A percentile compares a stretch with the other conserved stretches of the same genome.
These are phyloP conservation scores for Andrena bicolor DNA, from an alignment of 2,888 invertebrate genomes.

Conservation along the genomic window DNA sequence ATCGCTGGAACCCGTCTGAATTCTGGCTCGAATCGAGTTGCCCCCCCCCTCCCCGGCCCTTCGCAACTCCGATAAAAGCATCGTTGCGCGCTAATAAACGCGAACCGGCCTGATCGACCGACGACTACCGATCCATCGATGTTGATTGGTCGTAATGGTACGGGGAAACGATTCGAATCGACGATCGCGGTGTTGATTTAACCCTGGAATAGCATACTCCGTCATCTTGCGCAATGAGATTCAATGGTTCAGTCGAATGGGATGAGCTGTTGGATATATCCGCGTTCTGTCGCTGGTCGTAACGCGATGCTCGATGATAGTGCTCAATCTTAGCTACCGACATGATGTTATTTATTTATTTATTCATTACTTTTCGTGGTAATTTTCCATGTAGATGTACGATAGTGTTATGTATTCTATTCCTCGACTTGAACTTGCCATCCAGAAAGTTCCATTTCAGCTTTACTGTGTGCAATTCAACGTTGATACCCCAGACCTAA, in stretches of 20 bases:
- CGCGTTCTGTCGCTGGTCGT: no score
- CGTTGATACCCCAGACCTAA: background rate
- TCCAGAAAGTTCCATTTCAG: no score
- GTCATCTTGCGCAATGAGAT: background rate
- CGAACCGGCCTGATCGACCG: background rate
- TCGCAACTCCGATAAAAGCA: constrained; percentile 24
- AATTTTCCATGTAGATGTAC: no score
- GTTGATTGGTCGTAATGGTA: constrained; percentile 37
- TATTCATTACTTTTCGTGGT: no score
- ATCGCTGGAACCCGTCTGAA: constrained; percentile 25
- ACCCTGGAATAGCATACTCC: background rate
- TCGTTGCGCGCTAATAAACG: constrained; percentile 44
- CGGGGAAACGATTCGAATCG: constrained; percentile 33
- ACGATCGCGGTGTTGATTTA: constrained; percentile 19
- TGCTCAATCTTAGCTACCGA: no score
- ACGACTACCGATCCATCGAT: constrained; percentile 26
- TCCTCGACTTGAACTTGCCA: no score
- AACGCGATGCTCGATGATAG: no score
- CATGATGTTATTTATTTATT: no score
- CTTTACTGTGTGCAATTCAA: no score
- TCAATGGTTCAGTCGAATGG: background rate
- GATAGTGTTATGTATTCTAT: no score
- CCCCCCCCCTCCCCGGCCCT: background rate
- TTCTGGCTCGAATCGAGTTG: constrained; percentile 34
- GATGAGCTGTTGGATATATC: no score